Evolutionary conservation across 1,140 invertebrate genomes (phyloP), one percentile per base, ranked within the genome.

Genomic region (Calosoma granatense): DNA sequence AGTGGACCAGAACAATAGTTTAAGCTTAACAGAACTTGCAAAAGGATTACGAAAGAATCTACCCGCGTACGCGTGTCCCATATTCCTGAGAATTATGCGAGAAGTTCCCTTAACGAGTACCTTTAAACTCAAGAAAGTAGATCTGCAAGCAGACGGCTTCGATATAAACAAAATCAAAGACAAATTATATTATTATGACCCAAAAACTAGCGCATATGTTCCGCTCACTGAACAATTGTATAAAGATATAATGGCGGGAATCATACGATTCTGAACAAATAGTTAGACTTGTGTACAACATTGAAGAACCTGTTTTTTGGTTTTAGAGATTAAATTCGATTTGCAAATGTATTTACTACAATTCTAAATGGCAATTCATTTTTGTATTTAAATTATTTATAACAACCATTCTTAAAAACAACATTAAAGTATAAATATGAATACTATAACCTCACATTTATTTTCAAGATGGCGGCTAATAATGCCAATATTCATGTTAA

Each of bases 61-160:
- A 14, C 92, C 94, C 1, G 57, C 78, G 0, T 98, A 94, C 70
- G 90, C 95, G 0, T 74, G 86, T 47, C 95, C 95, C 1, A 65
- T 97, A 1, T 97, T 98, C 73, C 67, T 97, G n/a, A 76, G 94
- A 55, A 75, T 96, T 21, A 70, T 94, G 20, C 77, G 84, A 22
- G 74, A 84, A 66, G 77, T 94, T 19, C 87, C 92, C 1, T 77
- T 90, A 47, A 97, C 94, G 51, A 90, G 87, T 12, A 97, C 94
- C 0, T 97, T 90, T 67, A 97, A 97, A 72, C 69, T 97, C 59
- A 89, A 88, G 66, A 97, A 97, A 70, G 79, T 79, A 14, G 84
- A 91, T 65, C 73, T 97, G 12, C 84, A 91, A 66, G 73, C 73
- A 62, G 87, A 95, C 65, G 89, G 84, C 1, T 96, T 85, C 66